Evolutionary conservation across 2,888 invertebrate genomes (phyloP).

Genomic region (Oscheius sp.): DNA sequence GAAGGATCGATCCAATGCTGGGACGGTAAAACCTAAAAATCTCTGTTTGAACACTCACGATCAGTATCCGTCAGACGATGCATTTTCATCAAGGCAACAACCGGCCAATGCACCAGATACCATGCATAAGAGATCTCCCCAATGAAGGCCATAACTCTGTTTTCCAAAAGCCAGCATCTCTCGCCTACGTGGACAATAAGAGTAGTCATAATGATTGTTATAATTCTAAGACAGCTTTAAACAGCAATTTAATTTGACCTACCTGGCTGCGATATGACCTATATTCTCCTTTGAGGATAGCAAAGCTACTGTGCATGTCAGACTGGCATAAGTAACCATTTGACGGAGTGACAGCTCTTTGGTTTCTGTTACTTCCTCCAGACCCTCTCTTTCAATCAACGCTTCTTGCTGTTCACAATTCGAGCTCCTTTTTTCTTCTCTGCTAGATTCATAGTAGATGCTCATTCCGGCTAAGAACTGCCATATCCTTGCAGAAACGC

Average conservation of each 20-base stretch:
- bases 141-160: not conserved
- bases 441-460: not conserved
- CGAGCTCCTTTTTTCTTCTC: too few species aligned
- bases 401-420: too few species aligned
- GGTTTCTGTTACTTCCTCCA: too few species aligned
- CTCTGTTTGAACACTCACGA: too few species aligned
- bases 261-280: too few species aligned
- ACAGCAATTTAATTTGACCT: too few species aligned
- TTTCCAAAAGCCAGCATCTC: not conserved
- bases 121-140: not conserved
- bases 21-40: not conserved
- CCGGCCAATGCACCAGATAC: not conserved
- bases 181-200: not conserved
- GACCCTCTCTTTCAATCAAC: too few species aligned
- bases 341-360: too few species aligned
- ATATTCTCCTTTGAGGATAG: too few species aligned
- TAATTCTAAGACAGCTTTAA: not conserved
- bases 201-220: not conserved
- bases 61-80: too few species aligned
- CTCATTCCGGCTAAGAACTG: not conserved
- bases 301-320: too few species aligned
- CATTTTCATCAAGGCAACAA: not conserved
- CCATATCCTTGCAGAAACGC: slow-evolving; percentile 1
- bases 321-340: too few species aligned
- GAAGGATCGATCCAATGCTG: not conserved